Evolutionary conservation across 1,140 invertebrate genomes (phyloP), one percentile per base, ranked within the genome.

Genomic region (Leptoteleia sp.): DNA sequence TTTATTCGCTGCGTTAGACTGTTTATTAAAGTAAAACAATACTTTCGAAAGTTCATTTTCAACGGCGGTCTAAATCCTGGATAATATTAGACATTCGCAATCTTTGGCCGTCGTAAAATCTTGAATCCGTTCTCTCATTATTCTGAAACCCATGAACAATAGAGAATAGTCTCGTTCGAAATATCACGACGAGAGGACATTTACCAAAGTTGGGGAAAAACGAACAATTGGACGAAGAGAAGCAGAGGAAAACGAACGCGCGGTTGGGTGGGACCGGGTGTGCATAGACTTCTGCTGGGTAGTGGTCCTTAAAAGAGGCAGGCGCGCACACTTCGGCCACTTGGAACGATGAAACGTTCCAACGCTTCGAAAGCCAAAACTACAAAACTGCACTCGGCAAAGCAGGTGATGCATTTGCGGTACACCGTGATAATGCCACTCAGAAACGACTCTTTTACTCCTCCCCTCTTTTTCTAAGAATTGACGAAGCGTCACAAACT

Each of bases 321-420:
- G 22, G n/a, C 40, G 40, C 19, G 61, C 61, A 59, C 54, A 73
- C 76, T 68, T 73, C 40, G 61, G 50, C 62, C 64, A 80, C 73
- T 80, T 72, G 64, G 45, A 55, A 54, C 64, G 70, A 77, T 81
- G 79, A 77, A 81, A 77, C 68, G 52, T 73, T 80, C 79, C 37
- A 70, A 65, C 79, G 68, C 73, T 73, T 80, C 79, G 68, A 71
- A 80, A 80, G 72, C 62, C 67, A 59, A 80, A 80, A 80, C 62
- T 80, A 57, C 68, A 73, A 64, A 65, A 76, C 73, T 59, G 64
- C 55, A 76, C 72, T 76, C 67, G 61, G 65, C 62, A 72, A 72
- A 76, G 72, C 72, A 75, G 72, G 55, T 71, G 67, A 79, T 80
- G 77, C 78, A 73, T 72, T 80, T 76, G 72, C 64, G 57, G 78